These are phyloP conservation scores for Alouatta palliata DNA, from an alignment of 2,113 vertebrate species.

Conservation along the genomic window DNA sequence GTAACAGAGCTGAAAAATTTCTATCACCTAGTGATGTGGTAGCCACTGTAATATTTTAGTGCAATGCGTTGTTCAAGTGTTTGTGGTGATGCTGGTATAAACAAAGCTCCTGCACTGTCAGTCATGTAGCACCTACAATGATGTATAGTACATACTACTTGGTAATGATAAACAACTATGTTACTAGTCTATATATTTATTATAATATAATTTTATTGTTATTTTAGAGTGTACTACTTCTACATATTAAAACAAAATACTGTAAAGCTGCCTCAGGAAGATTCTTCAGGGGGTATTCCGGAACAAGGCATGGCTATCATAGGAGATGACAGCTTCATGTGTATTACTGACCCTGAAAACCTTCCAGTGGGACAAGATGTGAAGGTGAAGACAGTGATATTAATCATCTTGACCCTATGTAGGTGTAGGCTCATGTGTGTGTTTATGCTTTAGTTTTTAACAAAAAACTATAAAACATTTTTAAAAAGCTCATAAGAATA, in stretches of 20 bases:
- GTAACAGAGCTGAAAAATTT: neutral
- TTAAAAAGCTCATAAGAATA: neutral
- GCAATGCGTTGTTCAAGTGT: neutral
- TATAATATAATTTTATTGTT: neutral
- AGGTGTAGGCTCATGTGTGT: neutral
- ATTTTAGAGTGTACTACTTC: neutral
- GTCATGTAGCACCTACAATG: neutral
- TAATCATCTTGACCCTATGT: neutral
- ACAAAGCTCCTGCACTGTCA: neutral
- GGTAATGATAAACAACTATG: neutral
- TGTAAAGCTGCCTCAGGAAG: neutral
- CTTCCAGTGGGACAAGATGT: neutral
- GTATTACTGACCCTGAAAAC: neutral
- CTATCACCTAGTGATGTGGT: neutral
- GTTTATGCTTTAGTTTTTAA: neutral
- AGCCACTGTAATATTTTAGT: neutral
- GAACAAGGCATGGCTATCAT: neutral
- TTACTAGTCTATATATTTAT: neutral
- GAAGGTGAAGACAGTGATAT: neutral
- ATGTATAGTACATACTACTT: neutral
- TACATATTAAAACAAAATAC: neutral
- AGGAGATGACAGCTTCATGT: neutral
- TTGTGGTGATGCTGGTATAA: neutral
- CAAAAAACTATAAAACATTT: neutral
- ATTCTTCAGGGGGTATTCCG: neutral